Evolutionary conservation across 2,888 invertebrate species (phyloP).

Genomic region (Baccha elongata): DNA sequence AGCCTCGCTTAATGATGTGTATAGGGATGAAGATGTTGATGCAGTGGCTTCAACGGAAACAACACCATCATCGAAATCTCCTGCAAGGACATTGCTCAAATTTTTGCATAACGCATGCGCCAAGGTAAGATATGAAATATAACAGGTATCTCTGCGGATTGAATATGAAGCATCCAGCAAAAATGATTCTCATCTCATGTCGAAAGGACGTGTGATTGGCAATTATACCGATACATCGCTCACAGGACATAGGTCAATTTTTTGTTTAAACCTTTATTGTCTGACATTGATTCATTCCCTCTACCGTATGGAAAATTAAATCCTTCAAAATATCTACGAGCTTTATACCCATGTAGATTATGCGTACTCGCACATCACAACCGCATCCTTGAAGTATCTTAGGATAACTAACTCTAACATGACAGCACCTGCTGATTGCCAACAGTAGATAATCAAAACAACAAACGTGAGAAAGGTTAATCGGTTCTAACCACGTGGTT

Average conservation of each 20-base stretch:
- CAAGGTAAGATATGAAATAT: slow-evolving; percentile 59
- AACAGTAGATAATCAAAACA: slow-evolving; percentile 37
- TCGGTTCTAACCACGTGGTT: slow-evolving; percentile 57
- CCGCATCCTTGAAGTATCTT: slow-evolving; percentile 22
- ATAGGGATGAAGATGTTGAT: slow-evolving; percentile 61
- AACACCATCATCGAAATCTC: slow-evolving; percentile 61
- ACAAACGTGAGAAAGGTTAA: slow-evolving; percentile 24
- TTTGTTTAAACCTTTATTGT: too few species aligned
- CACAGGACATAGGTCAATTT: background rate
- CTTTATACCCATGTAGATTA: background rate
- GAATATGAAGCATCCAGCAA: slow-evolving; percentile 41
- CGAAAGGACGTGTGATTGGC: background rate
- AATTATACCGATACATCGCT: background rate
- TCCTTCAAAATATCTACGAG: too few species aligned
- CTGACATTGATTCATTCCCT: too few species aligned
- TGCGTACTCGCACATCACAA: background rate
- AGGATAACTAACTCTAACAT: slow-evolving; percentile 23
- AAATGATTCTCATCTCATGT: slow-evolving; percentile 30
- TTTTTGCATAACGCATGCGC: slow-evolving; percentile 57
- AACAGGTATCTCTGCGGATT: slow-evolving; percentile 61
- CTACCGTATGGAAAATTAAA: too few species aligned
- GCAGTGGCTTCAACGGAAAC: slow-evolving; percentile 61
- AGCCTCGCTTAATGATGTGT: slow-evolving; percentile 42
- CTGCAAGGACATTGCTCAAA: slow-evolving; percentile 69
- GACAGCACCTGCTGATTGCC: slow-evolving; percentile 33